These are phyloP conservation scores for Notodonta ziczac DNA, from an alignment of 2,888 invertebrate genomes.

Conservation along the genomic window DNA sequence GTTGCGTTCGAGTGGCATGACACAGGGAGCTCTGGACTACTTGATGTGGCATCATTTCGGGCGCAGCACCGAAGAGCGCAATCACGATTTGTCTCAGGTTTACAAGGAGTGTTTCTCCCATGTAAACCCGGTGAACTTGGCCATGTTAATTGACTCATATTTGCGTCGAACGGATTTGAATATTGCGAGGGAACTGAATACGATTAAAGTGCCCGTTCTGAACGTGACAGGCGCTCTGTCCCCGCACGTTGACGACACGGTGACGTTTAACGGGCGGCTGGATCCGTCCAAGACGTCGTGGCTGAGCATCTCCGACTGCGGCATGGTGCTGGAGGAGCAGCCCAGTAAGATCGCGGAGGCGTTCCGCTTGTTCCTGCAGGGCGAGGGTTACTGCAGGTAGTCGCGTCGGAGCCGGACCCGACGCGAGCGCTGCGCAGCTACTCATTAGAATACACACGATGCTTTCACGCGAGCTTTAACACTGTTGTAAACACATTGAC, in stretches of 20 bases:
- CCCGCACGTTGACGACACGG: slow-evolving; percentile 98
- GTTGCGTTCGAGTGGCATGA: slow-evolving; percentile 95
- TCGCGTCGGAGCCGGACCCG: slow-evolving; percentile 48
- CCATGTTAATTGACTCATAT: slow-evolving; percentile 97
- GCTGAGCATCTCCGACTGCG: slow-evolving; percentile 99
- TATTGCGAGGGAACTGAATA: slow-evolving; percentile 87
- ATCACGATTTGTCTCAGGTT: slow-evolving; percentile 96
- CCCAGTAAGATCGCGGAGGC: slow-evolving; percentile 99
- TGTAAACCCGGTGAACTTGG: slow-evolving; percentile 97
- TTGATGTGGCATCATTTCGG: slow-evolving; percentile 99
- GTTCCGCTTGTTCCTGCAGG: slow-evolving; percentile 98
- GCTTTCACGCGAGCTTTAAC: slow-evolving; percentile 83
- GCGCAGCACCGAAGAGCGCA: slow-evolving; percentile 93
- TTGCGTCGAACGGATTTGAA: slow-evolving; percentile 95
- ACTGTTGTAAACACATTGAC: slow-evolving; percentile 77
- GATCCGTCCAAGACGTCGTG: slow-evolving; percentile 98
- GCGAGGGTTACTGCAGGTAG: slow-evolving; percentile 97
- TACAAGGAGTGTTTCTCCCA: slow-evolving; percentile 97
- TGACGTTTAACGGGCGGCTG: slow-evolving; percentile 97
- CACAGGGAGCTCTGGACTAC: slow-evolving; percentile 96
- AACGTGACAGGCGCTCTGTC: slow-evolving; percentile 97
- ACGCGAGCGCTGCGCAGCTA: slow-evolving; percentile 63
- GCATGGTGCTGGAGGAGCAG: slow-evolving; percentile 99
- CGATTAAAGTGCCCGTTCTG: slow-evolving; percentile 93
- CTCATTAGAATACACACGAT: slow-evolving; percentile 74